Conservation (phyloP, 2,888 invertebrate genomes). For the Lochmaea capreae region DNA sequence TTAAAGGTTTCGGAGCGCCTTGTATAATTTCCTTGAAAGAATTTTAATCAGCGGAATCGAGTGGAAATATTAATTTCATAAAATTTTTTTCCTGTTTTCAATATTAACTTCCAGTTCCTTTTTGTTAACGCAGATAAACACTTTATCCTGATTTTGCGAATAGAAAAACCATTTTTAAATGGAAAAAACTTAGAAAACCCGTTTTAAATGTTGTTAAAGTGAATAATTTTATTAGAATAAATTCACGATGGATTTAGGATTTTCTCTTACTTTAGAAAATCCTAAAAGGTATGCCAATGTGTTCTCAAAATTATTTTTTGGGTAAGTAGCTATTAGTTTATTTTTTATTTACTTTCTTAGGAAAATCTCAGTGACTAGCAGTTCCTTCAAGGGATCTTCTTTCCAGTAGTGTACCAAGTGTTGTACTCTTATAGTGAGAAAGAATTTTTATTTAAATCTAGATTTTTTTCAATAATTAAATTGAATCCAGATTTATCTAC, state of each 20-base stretch:
- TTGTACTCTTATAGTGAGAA: too few relatives aligned
- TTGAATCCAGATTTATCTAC: too few relatives aligned
- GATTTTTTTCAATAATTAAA: too few relatives aligned
- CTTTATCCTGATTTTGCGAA: too few relatives aligned
- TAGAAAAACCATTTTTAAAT: neutral
- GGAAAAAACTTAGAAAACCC: neutral
- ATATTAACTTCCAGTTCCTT: neutral
- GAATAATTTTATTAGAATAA: neutral
- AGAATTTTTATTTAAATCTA: too few relatives aligned
- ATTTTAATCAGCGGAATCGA: neutral
- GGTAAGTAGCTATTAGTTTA: slow-evolving; percentile 47
- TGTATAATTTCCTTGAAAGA: neutral
- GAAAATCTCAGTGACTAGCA: neutral
- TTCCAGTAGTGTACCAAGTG: too few relatives aligned
- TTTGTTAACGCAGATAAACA: neutral
- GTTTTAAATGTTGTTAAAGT: neutral
- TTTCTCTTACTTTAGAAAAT: slow-evolving; percentile 63
- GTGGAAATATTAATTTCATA: neutral
- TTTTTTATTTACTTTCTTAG: neutral
- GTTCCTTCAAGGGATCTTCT: neutral
- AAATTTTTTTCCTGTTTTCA: neutral
- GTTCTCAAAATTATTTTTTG: slow-evolving; percentile 69
- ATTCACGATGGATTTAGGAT: slow-evolving; percentile 49
- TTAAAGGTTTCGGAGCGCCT: neutral
- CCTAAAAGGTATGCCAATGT: slow-evolving; percentile 71